Evolutionary conservation across 35 echinoderm and acorn worm genomes (phyloP), one percentile per base, ranked within the genome.

Genomic region (Anneissia japonica): DNA sequence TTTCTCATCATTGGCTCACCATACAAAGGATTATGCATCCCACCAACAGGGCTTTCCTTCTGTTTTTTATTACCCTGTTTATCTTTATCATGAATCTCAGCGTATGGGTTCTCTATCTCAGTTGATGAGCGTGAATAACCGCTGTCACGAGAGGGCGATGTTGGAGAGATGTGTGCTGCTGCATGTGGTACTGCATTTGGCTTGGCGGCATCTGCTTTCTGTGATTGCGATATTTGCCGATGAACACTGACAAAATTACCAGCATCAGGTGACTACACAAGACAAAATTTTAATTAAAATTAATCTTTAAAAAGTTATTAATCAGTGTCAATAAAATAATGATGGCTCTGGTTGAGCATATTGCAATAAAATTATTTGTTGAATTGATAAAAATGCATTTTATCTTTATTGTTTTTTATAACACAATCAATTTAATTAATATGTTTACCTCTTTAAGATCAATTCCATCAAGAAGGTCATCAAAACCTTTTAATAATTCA

Each of bases 401-500:
- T 45, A 45, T 45, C 40, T 45, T 7, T 45, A 45, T 16, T 45
- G 40, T 45, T 4, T n/a, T n/a, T n/a, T n/a, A 43, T 43, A 43
- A 43, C 14, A 43, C 40, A 43, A 14, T 43, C 4, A 43, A 4
- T 6, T 14, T 6, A 43, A 43, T 6, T 43, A 43, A 43, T 43
- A 14, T 43, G 4, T 26, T 64, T 64, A 64, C 51, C 51, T 64
- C 51, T 19, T 64, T 64, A 64, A 23, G 10, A 64, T 64, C 51
- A 64, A 64, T 64, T 12, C 51, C 51, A 6, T 19, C 21, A 64
- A 64, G 51, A 64, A 64, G 51, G 32, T 88, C 91, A 31, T 83
- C 83, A 45, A 93, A 89, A 10, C 94, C 94, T 75, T 82, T 83
- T 30, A 97, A 77, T 32, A 97, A 87, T 43, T 93, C 94, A 72